Conservation (phyloP, 2,888 invertebrate genomes). For the Xylota sylvarum region DNA sequence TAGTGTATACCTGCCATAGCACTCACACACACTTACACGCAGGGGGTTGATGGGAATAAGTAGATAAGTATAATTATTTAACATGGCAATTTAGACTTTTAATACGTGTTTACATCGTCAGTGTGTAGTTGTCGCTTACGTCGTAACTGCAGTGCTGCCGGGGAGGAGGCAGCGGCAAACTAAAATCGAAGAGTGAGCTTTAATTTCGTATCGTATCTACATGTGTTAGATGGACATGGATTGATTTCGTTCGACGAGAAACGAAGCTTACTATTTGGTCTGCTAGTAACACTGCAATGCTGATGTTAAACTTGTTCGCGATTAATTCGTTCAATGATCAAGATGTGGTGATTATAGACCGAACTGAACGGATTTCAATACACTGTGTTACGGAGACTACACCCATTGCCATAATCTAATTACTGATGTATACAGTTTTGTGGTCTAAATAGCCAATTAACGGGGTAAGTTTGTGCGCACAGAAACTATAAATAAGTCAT, state of each 20-base stretch:
- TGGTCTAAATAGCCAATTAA: conserved; percentile 36
- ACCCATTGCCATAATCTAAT: conserved; percentile 37
- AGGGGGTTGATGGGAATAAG: conserved; percentile 56
- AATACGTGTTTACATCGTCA: conserved; percentile 67
- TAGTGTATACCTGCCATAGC: neutral
- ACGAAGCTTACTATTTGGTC: neutral
- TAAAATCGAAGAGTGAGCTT: conserved; percentile 43
- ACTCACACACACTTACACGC: conserved; percentile 12
- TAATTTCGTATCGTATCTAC: conserved; percentile 5
- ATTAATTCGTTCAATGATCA: conserved; percentile 6
- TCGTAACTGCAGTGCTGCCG: neutral
- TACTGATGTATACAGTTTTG: conserved; percentile 8
- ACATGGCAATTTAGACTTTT: conserved; percentile 70
- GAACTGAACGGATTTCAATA: conserved; percentile 3
- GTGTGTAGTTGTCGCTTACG: conserved; percentile 48
- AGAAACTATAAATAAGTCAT: conserved; percentile 20
- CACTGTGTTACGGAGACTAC: conserved; percentile 3
- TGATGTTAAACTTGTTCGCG: neutral
- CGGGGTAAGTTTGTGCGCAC: conserved; percentile 24
- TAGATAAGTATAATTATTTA: conserved; percentile 72
- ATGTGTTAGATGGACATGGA: conserved; percentile 2
- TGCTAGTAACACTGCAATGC: neutral
- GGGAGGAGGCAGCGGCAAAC: neutral
- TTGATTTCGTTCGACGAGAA: conserved; percentile 38
- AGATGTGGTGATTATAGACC: conserved; percentile 4